phyloP scores from a whole-genome alignment of 2,113 vertebrate species.

The Lophius piscatorius region DNA sequence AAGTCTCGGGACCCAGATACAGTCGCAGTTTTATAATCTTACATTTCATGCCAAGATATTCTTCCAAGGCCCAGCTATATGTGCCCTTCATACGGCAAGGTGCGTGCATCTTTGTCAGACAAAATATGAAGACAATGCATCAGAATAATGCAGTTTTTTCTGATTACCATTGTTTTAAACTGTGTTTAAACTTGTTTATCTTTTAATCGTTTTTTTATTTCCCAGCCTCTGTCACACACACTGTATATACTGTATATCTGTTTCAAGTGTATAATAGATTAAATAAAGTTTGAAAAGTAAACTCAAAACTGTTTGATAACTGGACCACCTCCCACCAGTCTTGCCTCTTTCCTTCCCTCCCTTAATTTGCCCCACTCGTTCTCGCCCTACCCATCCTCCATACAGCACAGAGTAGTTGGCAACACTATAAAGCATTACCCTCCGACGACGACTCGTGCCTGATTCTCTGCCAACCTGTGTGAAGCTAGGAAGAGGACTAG shows the following conservation, averaged over 20 bases:
- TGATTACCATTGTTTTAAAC: no score
- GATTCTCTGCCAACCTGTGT: constrained; percentile 75
- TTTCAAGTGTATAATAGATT: not conserved
- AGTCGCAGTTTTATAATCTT: no score
- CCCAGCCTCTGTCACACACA: no score
- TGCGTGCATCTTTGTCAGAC: no score
- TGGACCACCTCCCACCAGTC: constrained; percentile 39
- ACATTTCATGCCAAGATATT: no score
- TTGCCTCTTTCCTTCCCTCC: constrained; percentile 30
- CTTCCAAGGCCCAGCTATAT: no score
- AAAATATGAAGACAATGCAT: not conserved
- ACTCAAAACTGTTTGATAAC: constrained; percentile 26
- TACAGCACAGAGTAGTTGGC: constrained; percentile 76
- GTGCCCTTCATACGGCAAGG: no score
- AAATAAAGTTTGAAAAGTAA: not conserved
- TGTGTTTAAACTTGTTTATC: no score
- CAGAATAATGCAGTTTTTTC: no score
- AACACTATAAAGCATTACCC: constrained; percentile 77
- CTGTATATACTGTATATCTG: no score
- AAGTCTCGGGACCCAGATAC: no score
- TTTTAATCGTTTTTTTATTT: no score
- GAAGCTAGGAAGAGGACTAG: constrained; percentile 64
- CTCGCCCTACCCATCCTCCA: constrained; percentile 62
- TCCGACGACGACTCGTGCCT: constrained; percentile 73
- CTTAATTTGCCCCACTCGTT: constrained; percentile 38